A percentile compares a stretch with the other conserved stretches of the same genome.
Evolutionary conservation across 1,140 invertebrate genomes (phyloP).

Genomic region (Drosophila sp.): DNA sequence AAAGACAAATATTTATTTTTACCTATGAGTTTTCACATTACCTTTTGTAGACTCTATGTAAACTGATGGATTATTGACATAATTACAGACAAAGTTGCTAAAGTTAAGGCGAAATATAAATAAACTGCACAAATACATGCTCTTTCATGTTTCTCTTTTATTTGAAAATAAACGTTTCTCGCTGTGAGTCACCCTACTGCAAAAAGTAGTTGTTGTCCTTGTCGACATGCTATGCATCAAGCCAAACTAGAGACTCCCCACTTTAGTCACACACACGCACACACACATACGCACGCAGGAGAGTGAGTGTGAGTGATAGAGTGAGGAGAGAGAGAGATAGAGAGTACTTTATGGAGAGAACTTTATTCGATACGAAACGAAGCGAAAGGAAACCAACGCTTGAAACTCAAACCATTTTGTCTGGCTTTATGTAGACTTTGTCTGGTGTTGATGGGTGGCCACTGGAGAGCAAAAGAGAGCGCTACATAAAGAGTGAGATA

Average conservation of each 20-base stretch:
- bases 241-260: constrained; percentile 22
- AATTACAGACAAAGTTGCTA: too few species aligned
- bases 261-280: neutral
- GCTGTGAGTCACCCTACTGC: constrained; percentile 27
- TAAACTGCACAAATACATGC: too few species aligned
- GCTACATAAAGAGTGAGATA: constrained; percentile 13
- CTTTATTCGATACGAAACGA: constrained; percentile 22
- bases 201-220: constrained; percentile 3
- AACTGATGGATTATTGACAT: too few species aligned
- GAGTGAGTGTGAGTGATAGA: neutral
- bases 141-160: too few species aligned
- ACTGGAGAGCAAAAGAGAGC: constrained; percentile 21
- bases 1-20: too few species aligned
- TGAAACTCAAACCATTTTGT: constrained; percentile 40
- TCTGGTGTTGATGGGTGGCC: constrained; percentile 40
- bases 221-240: constrained; percentile 16
- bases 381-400: constrained; percentile 20
- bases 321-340: constrained; percentile 1
- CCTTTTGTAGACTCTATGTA: too few species aligned
- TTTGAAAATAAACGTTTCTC: neutral
- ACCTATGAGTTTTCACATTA: too few species aligned
- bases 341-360: constrained; percentile 23
- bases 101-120: too few species aligned
- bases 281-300: constrained; percentile 2
- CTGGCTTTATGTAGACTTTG: constrained; percentile 52